phyloP scores from a whole-genome alignment of 2,797 vertebrate species.

The Acanthornis magna region DNA sequence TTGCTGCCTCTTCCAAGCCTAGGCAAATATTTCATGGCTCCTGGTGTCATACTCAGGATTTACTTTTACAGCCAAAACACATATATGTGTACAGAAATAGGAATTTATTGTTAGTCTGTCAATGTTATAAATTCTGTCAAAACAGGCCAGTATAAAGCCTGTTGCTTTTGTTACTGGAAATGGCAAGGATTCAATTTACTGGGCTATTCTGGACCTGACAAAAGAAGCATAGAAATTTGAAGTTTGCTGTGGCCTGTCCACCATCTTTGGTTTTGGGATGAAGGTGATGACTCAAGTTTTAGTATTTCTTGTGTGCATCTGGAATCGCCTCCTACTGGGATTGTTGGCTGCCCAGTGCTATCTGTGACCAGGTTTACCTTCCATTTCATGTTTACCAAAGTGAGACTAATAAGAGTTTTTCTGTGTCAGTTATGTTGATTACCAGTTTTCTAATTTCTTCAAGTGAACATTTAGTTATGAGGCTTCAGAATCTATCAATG shows the following conservation, averaged over 20 bases:
- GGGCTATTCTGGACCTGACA: not conserved
- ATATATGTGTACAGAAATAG: not conserved
- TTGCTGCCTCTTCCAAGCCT: not conserved
- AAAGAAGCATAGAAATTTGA: not conserved
- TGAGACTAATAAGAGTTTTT: not conserved
- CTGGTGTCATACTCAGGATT: not conserved
- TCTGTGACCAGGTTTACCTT: not conserved
- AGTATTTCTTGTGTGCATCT: not conserved
- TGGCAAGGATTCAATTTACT: not conserved
- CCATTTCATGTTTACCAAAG: not conserved
- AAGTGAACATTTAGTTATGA: not conserved
- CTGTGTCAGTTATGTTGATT: not conserved
- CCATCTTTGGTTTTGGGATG: not conserved
- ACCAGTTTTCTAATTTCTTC: not conserved
- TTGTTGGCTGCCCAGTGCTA: not conserved
- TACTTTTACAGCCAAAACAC: not conserved
- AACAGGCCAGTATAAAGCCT: not conserved
- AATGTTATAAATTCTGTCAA: not conserved
- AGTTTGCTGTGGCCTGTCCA: not conserved
- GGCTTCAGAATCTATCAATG: not conserved
- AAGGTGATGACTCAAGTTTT: not conserved
- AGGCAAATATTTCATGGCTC: not conserved
- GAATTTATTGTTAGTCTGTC: not conserved
- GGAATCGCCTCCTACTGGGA: not conserved
- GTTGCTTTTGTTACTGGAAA: not conserved